Evolutionary conservation across 2,888 invertebrate genomes (phyloP).

Genomic region (Lasiommata megera): DNA sequence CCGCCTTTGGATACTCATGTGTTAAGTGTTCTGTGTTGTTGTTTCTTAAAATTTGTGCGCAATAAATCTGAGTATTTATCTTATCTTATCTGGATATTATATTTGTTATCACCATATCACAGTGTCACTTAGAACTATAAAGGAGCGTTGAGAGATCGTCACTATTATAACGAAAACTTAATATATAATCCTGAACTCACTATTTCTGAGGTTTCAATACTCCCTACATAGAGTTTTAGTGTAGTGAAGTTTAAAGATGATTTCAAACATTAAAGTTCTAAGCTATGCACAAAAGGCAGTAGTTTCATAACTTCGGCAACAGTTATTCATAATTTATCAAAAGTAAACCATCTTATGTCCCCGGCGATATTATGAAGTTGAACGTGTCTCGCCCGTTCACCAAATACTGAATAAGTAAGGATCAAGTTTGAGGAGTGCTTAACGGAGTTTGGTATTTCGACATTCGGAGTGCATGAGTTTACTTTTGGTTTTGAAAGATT

Average conservation of each 20-base stretch:
- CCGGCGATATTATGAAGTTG: conserved; percentile 37
- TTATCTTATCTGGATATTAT: no score
- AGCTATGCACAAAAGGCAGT: conserved; percentile 6
- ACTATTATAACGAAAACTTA: no score
- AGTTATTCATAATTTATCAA: conserved; percentile 36
- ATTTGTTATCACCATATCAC: no score
- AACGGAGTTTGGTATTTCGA: conserved; percentile 26
- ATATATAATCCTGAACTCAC: no score
- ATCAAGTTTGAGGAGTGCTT: conserved; percentile 32
- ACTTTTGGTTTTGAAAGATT: conserved; percentile 23
- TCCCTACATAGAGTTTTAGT: background rate
- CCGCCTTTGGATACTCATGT: no score
- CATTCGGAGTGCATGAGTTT: conserved; percentile 21
- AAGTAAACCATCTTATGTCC: conserved; percentile 35
- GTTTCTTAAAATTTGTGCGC: no score
- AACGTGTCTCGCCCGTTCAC: conserved; percentile 36
- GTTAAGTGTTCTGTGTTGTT: no score
- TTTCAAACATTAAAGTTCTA: background rate
- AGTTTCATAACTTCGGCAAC: conserved; percentile 17
- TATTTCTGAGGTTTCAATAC: no score
- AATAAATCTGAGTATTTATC: no score
- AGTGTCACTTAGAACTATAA: no score
- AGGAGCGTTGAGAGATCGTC: no score
- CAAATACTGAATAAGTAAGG: conserved; percentile 39
- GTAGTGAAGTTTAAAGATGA: background rate